phyloP scores from a whole-genome alignment of 2,113 vertebrate genomes.

The Acanthisitta chloris region DNA sequence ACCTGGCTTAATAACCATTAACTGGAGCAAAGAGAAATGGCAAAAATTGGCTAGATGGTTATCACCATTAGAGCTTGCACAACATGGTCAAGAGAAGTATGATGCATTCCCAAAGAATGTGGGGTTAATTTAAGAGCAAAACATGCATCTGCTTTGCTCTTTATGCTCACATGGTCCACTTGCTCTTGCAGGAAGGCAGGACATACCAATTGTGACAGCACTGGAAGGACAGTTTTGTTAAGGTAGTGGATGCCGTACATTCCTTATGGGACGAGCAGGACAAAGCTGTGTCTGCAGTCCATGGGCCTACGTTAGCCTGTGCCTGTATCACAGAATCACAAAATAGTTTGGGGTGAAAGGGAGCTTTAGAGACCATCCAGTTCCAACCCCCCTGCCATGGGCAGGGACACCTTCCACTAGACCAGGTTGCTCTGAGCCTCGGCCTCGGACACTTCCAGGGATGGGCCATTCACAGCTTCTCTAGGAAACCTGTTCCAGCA shows the following conservation, averaged over 20 bases:
- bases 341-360: not conserved
- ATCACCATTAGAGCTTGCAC: not conserved
- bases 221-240: not conserved
- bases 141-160: not conserved
- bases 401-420: not conserved
- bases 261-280: not conserved
- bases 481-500: not conserved
- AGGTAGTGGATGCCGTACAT: not conserved
- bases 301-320: rapidly evolving
- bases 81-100: not conserved
- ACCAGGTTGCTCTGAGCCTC: not conserved
- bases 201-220: rapidly evolving
- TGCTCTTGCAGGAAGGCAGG: not conserved
- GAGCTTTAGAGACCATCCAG: not conserved
- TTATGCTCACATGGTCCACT: not conserved
- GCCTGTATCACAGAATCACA: not conserved
- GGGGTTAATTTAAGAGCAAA: not conserved
- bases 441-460: not conserved
- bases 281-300: not conserved
- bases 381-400: not conserved
- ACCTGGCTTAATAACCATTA: not conserved
- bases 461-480: not conserved
- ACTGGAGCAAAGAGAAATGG: not conserved
- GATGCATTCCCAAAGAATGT: not conserved
- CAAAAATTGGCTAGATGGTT: not conserved